Evolutionary conservation across 2,113 vertebrate species (phyloP).

Genomic region (Bambusicola thoracicus): DNA sequence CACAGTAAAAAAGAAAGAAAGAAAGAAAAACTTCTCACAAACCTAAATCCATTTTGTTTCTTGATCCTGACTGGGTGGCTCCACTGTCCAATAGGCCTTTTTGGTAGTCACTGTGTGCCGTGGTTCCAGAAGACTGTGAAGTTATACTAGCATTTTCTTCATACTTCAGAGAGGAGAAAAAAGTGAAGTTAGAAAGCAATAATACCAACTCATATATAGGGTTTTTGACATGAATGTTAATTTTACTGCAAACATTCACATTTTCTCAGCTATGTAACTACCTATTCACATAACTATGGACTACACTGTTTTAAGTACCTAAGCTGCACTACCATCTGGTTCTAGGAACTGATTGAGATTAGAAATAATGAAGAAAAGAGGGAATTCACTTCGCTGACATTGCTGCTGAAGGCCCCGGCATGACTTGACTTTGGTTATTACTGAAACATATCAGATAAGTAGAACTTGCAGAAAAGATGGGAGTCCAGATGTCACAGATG

Average conservation of each 20-base stretch:
- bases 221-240: neutral
- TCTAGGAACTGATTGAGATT: neutral
- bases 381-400: neutral
- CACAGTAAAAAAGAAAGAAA: neutral
- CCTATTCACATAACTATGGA: conserved; percentile 21
- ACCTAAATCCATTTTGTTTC: conserved; percentile 64
- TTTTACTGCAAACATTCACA: conserved; percentile 20
- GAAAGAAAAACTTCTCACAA: conserved; percentile 13
- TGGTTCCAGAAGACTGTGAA: neutral
- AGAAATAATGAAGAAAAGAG: neutral
- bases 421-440: neutral
- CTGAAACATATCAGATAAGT: neutral
- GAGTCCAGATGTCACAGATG: neutral
- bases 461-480: neutral
- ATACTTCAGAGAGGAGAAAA: conserved; percentile 63
- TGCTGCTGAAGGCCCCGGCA: neutral
- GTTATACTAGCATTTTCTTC: conserved; percentile 50
- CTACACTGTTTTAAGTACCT: neutral
- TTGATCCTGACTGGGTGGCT: conserved; percentile 18
- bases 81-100: conserved; percentile 51
- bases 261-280: neutral
- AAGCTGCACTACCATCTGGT: neutral
- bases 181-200: neutral
- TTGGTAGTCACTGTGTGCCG: conserved; percentile 20
- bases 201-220: neutral